A percentile compares a stretch with the other conserved stretches of the same genome.
Evolutionary conservation across 1,140 invertebrate genomes (phyloP).

Genomic region (Procambarus clarkii): DNA sequence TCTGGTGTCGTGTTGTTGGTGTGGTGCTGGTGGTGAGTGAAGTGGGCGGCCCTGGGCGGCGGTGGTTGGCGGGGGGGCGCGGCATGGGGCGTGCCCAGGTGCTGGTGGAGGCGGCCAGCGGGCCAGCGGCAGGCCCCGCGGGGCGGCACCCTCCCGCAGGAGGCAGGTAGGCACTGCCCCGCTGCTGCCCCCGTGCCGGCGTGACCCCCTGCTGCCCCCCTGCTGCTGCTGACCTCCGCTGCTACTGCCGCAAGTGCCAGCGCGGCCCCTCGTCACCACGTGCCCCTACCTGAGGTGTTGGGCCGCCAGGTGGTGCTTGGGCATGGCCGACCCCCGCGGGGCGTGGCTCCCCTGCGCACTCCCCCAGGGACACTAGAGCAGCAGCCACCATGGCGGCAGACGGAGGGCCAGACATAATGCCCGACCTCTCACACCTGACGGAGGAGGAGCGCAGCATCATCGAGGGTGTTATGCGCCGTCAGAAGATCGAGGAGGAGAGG

Average conservation of each 20-base stretch:
- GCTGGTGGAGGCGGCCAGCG: constrained; percentile 60
- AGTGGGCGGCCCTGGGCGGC: constrained; percentile 33
- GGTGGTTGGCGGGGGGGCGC: constrained; percentile 55
- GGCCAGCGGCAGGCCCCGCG: constrained; percentile 58
- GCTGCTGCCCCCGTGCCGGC: constrained; percentile 39
- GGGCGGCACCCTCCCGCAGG: constrained; percentile 54
- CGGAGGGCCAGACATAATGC: constrained; percentile 76
- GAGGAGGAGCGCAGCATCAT: constrained; percentile 98
- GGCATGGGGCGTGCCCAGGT: constrained; percentile 67
- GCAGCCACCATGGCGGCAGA: constrained; percentile 68
- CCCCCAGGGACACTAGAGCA: constrained; percentile 44
- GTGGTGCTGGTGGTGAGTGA: constrained; percentile 51
- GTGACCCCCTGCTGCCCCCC: constrained; percentile 35
- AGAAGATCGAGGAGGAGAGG: constrained; percentile 96
- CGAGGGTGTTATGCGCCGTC: constrained; percentile 95
- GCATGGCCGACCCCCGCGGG: constrained; percentile 58
- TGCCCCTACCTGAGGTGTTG: constrained; percentile 41
- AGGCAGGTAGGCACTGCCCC: constrained; percentile 66
- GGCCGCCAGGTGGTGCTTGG: constrained; percentile 41
- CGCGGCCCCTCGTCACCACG: constrained; percentile 48
- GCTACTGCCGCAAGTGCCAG: background rate
- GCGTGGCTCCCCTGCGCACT: constrained; percentile 41
- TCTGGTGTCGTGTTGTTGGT: constrained; percentile 38
- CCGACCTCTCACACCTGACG: constrained; percentile 97
- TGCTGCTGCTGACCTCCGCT: constrained; percentile 12